A percentile compares a stretch with the other conserved stretches of the same genome.
Evolutionary conservation across 2,113 vertebrate species (phyloP).

Genomic region (Thomomys bottae): DNA sequence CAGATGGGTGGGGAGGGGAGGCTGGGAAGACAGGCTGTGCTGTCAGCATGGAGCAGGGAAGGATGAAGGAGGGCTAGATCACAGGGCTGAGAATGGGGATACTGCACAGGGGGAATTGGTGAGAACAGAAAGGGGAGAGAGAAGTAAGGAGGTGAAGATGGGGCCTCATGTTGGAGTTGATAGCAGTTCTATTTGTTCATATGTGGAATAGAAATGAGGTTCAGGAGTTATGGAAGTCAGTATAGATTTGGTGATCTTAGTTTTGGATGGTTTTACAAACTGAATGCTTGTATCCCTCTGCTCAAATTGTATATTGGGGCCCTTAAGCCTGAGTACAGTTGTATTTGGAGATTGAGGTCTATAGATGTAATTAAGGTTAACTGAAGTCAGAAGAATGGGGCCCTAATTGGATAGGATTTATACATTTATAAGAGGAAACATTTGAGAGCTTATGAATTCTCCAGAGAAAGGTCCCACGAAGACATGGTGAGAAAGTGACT

Average conservation of each 20-base stretch:
- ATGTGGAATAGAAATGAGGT: too few relatives aligned
- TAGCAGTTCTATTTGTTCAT: accelerated
- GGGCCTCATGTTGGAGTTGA: accelerated
- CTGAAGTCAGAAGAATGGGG: background rate
- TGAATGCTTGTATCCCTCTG: background rate
- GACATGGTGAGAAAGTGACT: background rate
- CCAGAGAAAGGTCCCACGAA: background rate
- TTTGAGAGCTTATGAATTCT: background rate
- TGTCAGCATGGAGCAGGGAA: background rate
- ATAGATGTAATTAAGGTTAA: background rate
- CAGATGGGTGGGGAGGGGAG: background rate
- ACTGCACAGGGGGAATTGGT: background rate
- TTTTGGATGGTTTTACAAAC: background rate
- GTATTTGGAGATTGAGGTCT: background rate
- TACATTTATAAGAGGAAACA: background rate
- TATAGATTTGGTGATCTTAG: background rate
- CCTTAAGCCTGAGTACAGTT: background rate
- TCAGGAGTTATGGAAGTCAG: accelerated
- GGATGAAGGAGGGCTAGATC: background rate
- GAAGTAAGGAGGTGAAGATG: background rate
- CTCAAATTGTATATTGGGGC: background rate
- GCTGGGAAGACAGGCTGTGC: background rate
- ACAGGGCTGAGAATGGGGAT: background rate
- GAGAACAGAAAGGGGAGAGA: background rate
- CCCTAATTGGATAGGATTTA: background rate